These are phyloP conservation scores for Tribolium madens DNA, from an alignment of 1,140 invertebrate genomes.

Conservation along the genomic window DNA sequence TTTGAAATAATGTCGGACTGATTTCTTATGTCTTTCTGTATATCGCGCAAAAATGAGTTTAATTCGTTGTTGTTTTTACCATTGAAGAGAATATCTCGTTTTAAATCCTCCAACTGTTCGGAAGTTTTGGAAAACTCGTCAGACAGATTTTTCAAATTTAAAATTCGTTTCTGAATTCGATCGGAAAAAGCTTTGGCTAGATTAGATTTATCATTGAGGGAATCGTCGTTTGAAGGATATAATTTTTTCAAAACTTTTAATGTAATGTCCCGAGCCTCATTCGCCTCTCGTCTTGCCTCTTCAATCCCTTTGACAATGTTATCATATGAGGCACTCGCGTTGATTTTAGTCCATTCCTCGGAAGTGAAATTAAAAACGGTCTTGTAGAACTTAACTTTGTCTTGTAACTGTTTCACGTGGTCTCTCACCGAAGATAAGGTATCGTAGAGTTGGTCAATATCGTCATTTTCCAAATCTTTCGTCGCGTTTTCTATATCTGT, in stretches of 20 bases:
- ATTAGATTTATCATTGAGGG: conserved; percentile 66
- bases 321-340: conserved; percentile 85
- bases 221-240: conserved; percentile 65
- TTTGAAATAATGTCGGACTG: conserved; percentile 44
- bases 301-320: conserved; percentile 79
- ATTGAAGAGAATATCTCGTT: conserved; percentile 52
- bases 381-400: conserved; percentile 45
- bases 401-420: conserved; percentile 44
- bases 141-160: conserved; percentile 54
- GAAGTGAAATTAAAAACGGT: conserved; percentile 77
- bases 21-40: conserved; percentile 49
- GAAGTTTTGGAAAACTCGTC: conserved; percentile 18
- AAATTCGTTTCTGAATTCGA: conserved; percentile 56
- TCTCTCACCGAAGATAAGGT: neutral
- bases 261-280: conserved; percentile 74
- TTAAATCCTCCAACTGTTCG: conserved; percentile 55
- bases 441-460: neutral
- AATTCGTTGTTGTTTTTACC: conserved; percentile 57
- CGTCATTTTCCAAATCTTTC: neutral
- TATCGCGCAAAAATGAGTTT: conserved; percentile 50
- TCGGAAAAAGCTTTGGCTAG: conserved; percentile 57
- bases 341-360: conserved; percentile 77
- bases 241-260: conserved; percentile 71
- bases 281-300: conserved; percentile 73
- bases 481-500: neutral